These are phyloP conservation scores for Picathartes gymnocephalus DNA, from an alignment of 2,113 vertebrate species.

Conservation along the genomic window DNA sequence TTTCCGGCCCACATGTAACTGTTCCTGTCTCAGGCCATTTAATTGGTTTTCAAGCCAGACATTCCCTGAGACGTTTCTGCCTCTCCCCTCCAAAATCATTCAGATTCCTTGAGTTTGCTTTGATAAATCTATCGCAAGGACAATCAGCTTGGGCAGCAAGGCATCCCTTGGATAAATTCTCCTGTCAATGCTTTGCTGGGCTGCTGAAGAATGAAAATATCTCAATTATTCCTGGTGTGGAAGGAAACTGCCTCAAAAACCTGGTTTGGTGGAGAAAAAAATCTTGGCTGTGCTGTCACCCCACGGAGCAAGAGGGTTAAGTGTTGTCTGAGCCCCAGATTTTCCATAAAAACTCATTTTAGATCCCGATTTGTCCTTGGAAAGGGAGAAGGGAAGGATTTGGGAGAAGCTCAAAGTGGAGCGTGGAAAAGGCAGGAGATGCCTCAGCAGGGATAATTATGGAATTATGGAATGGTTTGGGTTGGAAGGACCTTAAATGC, in stretches of 20 bases:
- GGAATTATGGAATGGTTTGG: not conserved
- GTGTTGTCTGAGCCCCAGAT: not conserved
- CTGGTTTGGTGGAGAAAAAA: not conserved
- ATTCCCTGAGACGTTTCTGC: not conserved
- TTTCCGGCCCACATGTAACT: constrained; percentile 14
- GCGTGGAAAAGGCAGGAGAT: not conserved
- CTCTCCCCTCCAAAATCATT: not conserved
- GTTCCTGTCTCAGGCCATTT: not conserved
- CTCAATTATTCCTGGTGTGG: not conserved
- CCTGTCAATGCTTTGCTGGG: not conserved
- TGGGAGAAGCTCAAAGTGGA: not conserved
- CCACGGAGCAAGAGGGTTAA: not conserved
- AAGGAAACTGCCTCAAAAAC: not conserved
- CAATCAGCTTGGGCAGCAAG: not conserved
- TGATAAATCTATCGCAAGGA: not conserved
- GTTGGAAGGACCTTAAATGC: not conserved
- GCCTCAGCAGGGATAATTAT: not conserved
- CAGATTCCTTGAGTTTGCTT: not conserved
- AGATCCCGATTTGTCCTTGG: not conserved
- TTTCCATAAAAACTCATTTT: not conserved
- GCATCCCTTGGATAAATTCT: not conserved
- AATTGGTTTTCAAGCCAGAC: constrained; percentile 21
- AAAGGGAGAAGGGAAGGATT: not conserved
- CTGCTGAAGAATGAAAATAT: not conserved
- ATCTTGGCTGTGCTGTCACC: not conserved